Base-by-base conservation (phyloP, 2,113 vertebrate species). In the Chaetops frenatus region DNA sequence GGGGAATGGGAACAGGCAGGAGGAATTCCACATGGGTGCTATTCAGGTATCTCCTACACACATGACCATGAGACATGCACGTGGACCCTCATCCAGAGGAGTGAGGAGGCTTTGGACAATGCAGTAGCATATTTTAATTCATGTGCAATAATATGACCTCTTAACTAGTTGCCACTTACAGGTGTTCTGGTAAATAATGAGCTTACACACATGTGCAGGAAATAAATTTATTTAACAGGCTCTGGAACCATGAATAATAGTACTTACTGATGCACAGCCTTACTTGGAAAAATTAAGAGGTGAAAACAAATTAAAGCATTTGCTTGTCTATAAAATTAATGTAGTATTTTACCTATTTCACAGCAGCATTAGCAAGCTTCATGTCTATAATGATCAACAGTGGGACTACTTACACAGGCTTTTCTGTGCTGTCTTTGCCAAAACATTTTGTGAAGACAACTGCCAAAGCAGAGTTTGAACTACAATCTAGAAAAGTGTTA, bases 311-410 rank as follows among this genome's bases (percentile, higher is more conserved):
- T 66, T 8, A 69, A 91, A 86, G 64, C 48, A 50, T 86, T 88
- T 90, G 48, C 33, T 50, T 15, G 9, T 82, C 64, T 70, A 35
- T 70, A 80, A 96, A 93, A 90, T 77, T 42, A 93, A 94, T 54
- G 54, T 19, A 77, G 28, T 92, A 70, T 91, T 88, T 86, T 83
- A 81, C 71, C 64, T 95, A 73, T 81, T 90, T 73, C 82, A 62
- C 60, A 90, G 76, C 47, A 93, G 67, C 72, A 69, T 80, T 69
- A 77, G 67, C 31, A 80, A 88, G 69, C 38, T 56, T 86, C 74
- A 86, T 36, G 33, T 38, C 67, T 31, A 14, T 36, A 47, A 69
- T 58, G 69, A 93, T 86, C 80, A 93, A 83, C 22, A 88, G 60
- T 56, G 15, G 70, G 29, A 61, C 50, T 33, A 31, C 51, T 47